These are phyloP conservation scores for Thalassophryne amazonica DNA, from an alignment of 2,797 vertebrate species.

Conservation along the genomic window DNA sequence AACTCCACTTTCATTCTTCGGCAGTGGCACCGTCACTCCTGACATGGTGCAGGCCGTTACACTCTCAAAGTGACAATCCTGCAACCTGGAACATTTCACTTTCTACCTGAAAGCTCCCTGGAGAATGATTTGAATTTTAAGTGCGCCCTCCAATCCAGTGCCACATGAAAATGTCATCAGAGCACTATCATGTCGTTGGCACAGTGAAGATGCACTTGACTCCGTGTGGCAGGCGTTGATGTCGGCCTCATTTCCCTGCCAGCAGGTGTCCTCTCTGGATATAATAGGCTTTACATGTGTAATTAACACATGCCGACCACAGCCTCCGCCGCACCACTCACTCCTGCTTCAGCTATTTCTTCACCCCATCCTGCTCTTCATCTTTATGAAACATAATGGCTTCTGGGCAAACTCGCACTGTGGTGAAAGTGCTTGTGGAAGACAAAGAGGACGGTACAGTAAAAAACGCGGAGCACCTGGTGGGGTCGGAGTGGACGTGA, in stretches of 20 bases:
- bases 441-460: slow-evolving; percentile 45
- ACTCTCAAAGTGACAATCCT: slow-evolving; percentile 57
- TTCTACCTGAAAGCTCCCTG: slow-evolving; percentile 70
- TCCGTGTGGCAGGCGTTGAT: slow-evolving; percentile 75
- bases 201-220: slow-evolving; percentile 71
- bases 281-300: slow-evolving; percentile 92
- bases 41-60: slow-evolving; percentile 3
- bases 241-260: slow-evolving; percentile 90
- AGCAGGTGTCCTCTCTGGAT: slow-evolving; percentile 91
- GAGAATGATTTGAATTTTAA: slow-evolving; percentile 85
- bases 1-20: slow-evolving; percentile 19
- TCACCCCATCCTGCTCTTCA: slow-evolving; percentile 31
- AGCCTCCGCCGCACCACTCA: slow-evolving; percentile 52
- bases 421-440: slow-evolving; percentile 29
- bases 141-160: slow-evolving; percentile 68
- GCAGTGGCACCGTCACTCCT: slow-evolving; percentile 24
- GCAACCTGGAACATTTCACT: slow-evolving; percentile 76
- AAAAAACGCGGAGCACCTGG: slow-evolving; percentile 27
- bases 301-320: slow-evolving; percentile 92
- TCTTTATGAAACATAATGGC: slow-evolving; percentile 54
- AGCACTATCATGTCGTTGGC: slow-evolving; percentile 80
- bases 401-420: slow-evolving; percentile 35
- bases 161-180: slow-evolving; percentile 78
- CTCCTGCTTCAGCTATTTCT: slow-evolving; percentile 43
- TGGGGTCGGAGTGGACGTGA: neutral